phyloP scores from a whole-genome alignment of 2,797 vertebrate species.

The Megalops cyprinoides region DNA sequence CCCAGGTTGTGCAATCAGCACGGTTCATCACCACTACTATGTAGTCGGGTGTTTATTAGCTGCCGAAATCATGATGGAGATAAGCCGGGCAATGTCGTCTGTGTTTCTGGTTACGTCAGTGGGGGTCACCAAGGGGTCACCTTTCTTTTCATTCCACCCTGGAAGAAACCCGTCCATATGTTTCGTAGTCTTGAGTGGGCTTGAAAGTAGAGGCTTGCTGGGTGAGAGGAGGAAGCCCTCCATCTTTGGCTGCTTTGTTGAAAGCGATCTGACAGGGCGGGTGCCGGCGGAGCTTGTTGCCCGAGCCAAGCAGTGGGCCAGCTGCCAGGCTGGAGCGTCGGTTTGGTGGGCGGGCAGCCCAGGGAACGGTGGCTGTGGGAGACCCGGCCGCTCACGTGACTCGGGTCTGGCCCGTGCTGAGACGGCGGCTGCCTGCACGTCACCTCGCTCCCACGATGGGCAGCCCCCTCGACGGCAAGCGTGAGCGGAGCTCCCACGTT shows the following conservation, averaged over 20 bases:
- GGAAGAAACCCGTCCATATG: background rate
- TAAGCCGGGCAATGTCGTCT: too few species aligned
- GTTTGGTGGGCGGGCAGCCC: too few species aligned
- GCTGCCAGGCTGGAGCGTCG: conserved; percentile 46
- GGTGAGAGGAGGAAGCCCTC: conserved; percentile 55
- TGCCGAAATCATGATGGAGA: too few species aligned
- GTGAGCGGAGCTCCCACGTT: too few species aligned
- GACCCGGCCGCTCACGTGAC: conserved; percentile 39
- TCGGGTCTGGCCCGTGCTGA: background rate
- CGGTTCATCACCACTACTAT: background rate
- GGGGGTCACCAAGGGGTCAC: too few species aligned
- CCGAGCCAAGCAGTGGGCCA: conserved; percentile 48
- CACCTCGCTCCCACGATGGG: conserved; percentile 15
- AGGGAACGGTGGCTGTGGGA: conserved; percentile 57
- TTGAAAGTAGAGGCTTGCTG: conserved; percentile 30
- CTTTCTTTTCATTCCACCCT: background rate
- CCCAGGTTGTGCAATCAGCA: background rate
- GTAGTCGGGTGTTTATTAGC: background rate
- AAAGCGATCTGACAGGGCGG: conserved; percentile 5
- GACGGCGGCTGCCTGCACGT: background rate
- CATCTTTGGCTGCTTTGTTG: conserved; percentile 57
- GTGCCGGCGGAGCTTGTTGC: conserved; percentile 45
- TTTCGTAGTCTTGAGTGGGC: background rate
- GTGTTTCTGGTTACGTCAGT: background rate
- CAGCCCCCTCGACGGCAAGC: too few species aligned